phyloP scores from a whole-genome alignment of 2,113 vertebrate species.

The Phyllopteryx taeniolatus region DNA sequence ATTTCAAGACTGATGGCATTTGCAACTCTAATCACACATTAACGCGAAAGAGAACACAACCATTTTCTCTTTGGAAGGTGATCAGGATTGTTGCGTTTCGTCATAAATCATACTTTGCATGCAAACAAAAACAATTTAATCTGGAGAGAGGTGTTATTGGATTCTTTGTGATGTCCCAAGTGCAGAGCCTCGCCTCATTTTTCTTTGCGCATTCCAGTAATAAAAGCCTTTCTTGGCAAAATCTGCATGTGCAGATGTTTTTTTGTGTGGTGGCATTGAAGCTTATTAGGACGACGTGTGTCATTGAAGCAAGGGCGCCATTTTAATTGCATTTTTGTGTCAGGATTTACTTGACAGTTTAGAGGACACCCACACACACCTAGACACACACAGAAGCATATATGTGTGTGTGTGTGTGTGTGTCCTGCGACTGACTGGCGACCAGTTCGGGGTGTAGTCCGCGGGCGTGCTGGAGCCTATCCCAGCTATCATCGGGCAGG shows the following conservation, averaged over 20 bases:
- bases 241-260: conserved; percentile 6
- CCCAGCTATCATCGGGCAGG: too few relatives aligned
- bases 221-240: conserved; percentile 26
- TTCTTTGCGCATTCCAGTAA: conserved; percentile 24
- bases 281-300: conserved; percentile 11
- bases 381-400: neutral
- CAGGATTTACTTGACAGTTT: conserved; percentile 17
- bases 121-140: conserved; percentile 45
- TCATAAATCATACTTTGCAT: conserved; percentile 47
- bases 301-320: conserved; percentile 37
- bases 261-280: conserved; percentile 6
- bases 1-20: conserved; percentile 48
- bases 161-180: conserved; percentile 32
- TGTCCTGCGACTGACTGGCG: too few relatives aligned
- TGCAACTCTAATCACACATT: conserved; percentile 58
- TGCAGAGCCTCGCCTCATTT: conserved; percentile 12
- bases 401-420: too few relatives aligned
- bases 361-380: conserved; percentile 9
- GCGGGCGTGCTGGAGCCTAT: too few relatives aligned
- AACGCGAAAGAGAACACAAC: conserved; percentile 40
- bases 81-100: conserved; percentile 34
- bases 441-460: too few relatives aligned
- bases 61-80: conserved; percentile 29
- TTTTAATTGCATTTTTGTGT: conserved; percentile 45
- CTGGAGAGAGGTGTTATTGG: conserved; percentile 38